These are phyloP conservation scores for Furcula furcula DNA, from an alignment of 2,888 invertebrate genomes.

Conservation along the genomic window DNA sequence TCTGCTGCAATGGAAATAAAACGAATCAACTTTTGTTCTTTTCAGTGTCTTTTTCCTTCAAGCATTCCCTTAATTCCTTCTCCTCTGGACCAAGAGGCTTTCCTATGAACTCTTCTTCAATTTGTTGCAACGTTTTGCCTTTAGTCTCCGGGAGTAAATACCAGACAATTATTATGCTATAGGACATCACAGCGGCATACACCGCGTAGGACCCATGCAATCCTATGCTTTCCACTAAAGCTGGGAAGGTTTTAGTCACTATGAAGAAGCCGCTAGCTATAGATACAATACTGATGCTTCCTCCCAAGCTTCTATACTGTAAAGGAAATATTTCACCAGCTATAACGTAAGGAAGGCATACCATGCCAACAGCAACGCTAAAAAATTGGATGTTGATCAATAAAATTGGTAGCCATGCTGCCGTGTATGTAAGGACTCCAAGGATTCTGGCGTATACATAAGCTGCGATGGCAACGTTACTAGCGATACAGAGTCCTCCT, in stretches of 20 bases:
- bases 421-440: slow-evolving; percentile 35
- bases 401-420: slow-evolving; percentile 60
- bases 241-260: slow-evolving; percentile 82
- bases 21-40: slow-evolving; percentile 12
- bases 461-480: slow-evolving; percentile 71
- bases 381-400: slow-evolving; percentile 73
- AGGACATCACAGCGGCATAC: slow-evolving; percentile 72
- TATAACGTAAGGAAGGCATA: slow-evolving; percentile 84
- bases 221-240: slow-evolving; percentile 67
- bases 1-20: too few relatives aligned
- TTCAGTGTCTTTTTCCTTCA: slow-evolving; percentile 23
- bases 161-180: slow-evolving; percentile 70
- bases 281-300: slow-evolving; percentile 79
- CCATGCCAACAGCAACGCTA: slow-evolving; percentile 76
- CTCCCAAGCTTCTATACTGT: slow-evolving; percentile 79
- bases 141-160: slow-evolving; percentile 84
- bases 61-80: slow-evolving; percentile 18
- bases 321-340: slow-evolving; percentile 85
- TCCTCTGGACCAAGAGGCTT: slow-evolving; percentile 32
- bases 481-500: slow-evolving; percentile 73
- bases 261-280: slow-evolving; percentile 79
- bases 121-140: slow-evolving; percentile 83
- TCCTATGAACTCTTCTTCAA: slow-evolving; percentile 78
- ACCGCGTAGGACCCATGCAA: slow-evolving; percentile 75
- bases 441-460: slow-evolving; percentile 45